Percentiles rank a stretch among this genome's conserved stretches.
Evolutionary conservation across 2,113 vertebrate species (phyloP).

Genomic region (Aspidoscelis tigris): DNA sequence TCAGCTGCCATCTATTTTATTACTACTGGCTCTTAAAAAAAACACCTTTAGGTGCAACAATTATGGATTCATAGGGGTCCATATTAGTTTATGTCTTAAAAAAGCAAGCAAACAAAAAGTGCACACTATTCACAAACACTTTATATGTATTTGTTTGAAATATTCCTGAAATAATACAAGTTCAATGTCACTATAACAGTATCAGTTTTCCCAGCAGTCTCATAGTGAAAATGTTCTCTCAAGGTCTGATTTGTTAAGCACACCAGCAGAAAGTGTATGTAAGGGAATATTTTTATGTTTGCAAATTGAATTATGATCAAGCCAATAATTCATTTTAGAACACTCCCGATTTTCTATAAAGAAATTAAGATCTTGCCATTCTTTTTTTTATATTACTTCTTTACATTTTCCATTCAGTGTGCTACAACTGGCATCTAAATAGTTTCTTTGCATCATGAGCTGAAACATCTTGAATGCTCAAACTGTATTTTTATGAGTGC

Average conservation of each 20-base stretch:
- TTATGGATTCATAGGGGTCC: constrained; percentile 21
- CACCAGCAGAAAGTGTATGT: constrained; percentile 60
- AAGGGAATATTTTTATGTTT: constrained; percentile 59
- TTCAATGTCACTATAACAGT: constrained; percentile 47
- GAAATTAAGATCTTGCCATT: constrained; percentile 70
- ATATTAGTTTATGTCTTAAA: background rate
- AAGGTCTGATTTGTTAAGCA: constrained; percentile 49
- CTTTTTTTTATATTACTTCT: constrained; percentile 75
- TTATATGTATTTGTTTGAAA: constrained; percentile 36
- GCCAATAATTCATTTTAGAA: constrained; percentile 62
- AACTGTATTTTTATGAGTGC: constrained; percentile 87
- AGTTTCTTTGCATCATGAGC: constrained; percentile 78
- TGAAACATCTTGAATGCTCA: constrained; percentile 86
- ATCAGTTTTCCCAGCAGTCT: constrained; percentile 52
- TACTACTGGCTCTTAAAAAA: no score
- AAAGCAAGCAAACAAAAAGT: constrained; percentile 3
- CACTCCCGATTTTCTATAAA: constrained; percentile 65
- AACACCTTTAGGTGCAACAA: background rate
- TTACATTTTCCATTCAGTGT: constrained; percentile 74
- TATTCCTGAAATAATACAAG: constrained; percentile 22
- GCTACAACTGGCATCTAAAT: constrained; percentile 81
- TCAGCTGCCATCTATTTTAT: no score
- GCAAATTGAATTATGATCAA: constrained; percentile 48
- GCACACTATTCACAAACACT: constrained; percentile 36
- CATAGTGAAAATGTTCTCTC: constrained; percentile 17